These are phyloP conservation scores for human DNA, from an alignment of 2,113 vertebrate species.

Conservation along the genomic window DNA sequence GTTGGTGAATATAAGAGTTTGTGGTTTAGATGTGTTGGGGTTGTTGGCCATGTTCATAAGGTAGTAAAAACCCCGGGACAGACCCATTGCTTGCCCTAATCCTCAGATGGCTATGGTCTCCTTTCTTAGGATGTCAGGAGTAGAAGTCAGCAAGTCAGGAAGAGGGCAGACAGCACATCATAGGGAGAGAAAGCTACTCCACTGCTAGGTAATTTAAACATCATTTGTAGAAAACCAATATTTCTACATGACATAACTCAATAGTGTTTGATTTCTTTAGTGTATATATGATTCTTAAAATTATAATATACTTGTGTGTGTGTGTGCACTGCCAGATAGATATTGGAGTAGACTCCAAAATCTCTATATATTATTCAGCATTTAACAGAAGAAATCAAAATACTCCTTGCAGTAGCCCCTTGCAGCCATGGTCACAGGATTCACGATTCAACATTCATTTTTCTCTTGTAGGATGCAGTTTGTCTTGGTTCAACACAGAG, in stretches of 20 bases:
- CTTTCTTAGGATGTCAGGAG: not conserved
- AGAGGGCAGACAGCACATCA: fast-evolving
- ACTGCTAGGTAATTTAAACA: not conserved
- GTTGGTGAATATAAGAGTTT: not conserved
- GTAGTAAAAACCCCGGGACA: no score
- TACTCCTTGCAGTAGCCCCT: not conserved
- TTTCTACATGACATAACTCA: not conserved
- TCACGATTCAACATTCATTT: not conserved
- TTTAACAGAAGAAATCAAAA: not conserved
- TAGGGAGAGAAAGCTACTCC: not conserved
- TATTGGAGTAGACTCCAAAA: not conserved
- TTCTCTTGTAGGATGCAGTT: not conserved
- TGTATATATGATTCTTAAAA: not conserved
- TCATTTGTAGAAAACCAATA: not conserved
- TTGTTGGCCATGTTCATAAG: not conserved
- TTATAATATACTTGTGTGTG: not conserved
- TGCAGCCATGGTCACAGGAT: fast-evolving
- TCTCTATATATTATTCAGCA: not conserved
- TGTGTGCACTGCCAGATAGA: not conserved
- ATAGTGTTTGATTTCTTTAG: not conserved
- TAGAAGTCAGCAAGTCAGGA: no score
- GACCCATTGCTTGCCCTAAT: not conserved
- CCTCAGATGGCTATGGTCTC: not conserved
- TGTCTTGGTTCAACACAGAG: not conserved
- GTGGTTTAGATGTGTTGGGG: not conserved